Evolutionary conservation across 2,888 invertebrate genomes (phyloP).

Genomic region (Matsumyia berberina): DNA sequence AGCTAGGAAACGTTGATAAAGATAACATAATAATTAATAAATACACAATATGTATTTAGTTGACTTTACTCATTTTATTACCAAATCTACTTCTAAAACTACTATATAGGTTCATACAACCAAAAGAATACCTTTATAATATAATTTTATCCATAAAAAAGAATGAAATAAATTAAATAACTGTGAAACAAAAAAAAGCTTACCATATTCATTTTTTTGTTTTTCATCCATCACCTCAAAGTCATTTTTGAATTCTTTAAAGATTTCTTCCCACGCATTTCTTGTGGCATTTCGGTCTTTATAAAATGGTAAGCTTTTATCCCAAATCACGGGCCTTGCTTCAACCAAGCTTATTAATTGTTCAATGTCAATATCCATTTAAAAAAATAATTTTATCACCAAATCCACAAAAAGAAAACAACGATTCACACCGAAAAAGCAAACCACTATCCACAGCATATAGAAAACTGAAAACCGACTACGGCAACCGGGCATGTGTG

Average conservation of each 20-base stretch:
- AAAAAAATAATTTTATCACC: too few species aligned
- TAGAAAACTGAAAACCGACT: too few species aligned
- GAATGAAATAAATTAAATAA: constrained; percentile 5
- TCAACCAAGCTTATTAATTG: too few species aligned
- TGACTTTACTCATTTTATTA: too few species aligned
- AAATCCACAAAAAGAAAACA: too few species aligned
- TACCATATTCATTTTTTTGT: constrained; percentile 3
- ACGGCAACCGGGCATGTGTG: too few species aligned
- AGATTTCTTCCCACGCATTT: constrained; percentile 11
- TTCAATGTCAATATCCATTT: too few species aligned
- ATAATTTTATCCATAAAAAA: constrained; percentile 8
- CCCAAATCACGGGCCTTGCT: constrained; percentile 14
- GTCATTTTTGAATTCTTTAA: constrained; percentile 8
- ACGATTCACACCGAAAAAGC: too few species aligned
- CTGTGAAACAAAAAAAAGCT: not conserved
- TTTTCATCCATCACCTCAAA: constrained; percentile 4
- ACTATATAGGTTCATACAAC: constrained; percentile 11
- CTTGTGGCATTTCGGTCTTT: constrained; percentile 18
- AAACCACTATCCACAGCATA: too few species aligned
- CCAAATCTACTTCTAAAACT: constrained; percentile 10
- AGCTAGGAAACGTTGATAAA: too few species aligned
- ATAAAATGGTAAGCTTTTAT: constrained; percentile 13
- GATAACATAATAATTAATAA: too few species aligned
- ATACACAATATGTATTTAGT: too few species aligned
- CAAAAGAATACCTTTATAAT: constrained; percentile 5